Conservation (phyloP, 2,797 vertebrate genomes). For the Melanotaenia pygmaea region DNA sequence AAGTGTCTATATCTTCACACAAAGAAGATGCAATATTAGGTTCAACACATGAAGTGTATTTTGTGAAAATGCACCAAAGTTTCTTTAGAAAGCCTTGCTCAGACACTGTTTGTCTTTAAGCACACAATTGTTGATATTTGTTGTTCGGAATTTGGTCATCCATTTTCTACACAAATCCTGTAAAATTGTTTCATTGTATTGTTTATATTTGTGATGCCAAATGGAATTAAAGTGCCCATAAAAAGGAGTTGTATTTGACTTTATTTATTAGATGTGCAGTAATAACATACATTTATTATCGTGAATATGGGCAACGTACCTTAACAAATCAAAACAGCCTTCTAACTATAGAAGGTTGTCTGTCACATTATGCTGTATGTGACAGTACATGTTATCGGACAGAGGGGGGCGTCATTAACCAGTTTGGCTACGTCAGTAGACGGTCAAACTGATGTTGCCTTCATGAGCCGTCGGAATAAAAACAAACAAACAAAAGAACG, state of each 20-base stretch:
- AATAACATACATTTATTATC: neutral
- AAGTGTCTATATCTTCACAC: neutral
- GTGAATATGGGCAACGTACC: neutral
- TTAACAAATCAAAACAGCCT: neutral
- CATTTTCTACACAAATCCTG: conserved; percentile 67
- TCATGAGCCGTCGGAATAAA: neutral
- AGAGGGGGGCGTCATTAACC: conserved; percentile 43
- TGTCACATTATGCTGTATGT: neutral
- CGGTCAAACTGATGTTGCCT: neutral
- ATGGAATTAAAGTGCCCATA: conserved; percentile 89
- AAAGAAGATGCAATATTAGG: conserved; percentile 14
- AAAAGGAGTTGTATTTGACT: conserved; percentile 30
- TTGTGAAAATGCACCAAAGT: conserved; percentile 42
- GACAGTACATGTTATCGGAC: conserved; percentile 15
- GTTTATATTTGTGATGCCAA: conserved; percentile 87
- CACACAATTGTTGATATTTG: conserved; percentile 46
- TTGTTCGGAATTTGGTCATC: conserved; percentile 32
- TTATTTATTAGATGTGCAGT: neutral
- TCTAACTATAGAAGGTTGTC: neutral
- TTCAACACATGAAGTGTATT: conserved; percentile 28
- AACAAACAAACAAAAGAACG: neutral
- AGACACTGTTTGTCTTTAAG: conserved; percentile 42
- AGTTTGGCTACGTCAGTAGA: too few species aligned
- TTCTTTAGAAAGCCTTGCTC: conserved; percentile 40
- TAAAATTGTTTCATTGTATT: conserved; percentile 67